Conservation (phyloP, 1,140 invertebrate species). For the Spodoptera frugiperda region DNA sequence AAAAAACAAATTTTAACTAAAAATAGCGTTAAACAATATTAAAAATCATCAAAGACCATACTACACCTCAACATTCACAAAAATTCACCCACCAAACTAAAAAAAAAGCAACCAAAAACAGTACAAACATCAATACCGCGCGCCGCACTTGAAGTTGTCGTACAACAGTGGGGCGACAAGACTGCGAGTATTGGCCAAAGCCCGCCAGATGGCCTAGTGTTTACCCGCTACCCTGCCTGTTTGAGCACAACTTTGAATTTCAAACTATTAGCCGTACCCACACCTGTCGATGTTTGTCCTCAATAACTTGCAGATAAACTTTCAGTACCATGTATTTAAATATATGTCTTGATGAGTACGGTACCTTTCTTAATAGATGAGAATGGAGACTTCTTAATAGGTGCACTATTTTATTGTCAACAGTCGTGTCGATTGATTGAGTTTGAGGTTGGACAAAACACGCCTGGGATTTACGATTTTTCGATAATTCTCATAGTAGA, state of each 20-base stretch:
- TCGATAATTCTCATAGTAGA: too few relatives aligned
- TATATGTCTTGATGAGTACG: not conserved
- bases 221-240: constrained; percentile 66
- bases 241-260: constrained; percentile 81
- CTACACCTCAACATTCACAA: too few relatives aligned
- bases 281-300: constrained; percentile 76
- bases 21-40: too few relatives aligned
- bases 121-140: not conserved
- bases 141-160: constrained; percentile 47
- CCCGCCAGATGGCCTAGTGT: constrained; percentile 82
- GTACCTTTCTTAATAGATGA: too few relatives aligned
- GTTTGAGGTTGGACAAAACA: too few relatives aligned
- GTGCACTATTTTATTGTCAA: too few relatives aligned
- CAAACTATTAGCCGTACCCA: constrained; percentile 76
- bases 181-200: constrained; percentile 64
- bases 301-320: constrained; percentile 48
- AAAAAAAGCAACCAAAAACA: not conserved
- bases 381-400: too few relatives aligned
- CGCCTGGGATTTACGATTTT: too few relatives aligned
- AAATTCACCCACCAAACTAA: not conserved
- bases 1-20: too few relatives aligned
- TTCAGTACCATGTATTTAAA: not conserved
- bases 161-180: constrained; percentile 60
- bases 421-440: too few relatives aligned
- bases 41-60: too few relatives aligned